Conservation (phyloP, 2,888 invertebrate species). For the Acanthosepion lycidas region DNA sequence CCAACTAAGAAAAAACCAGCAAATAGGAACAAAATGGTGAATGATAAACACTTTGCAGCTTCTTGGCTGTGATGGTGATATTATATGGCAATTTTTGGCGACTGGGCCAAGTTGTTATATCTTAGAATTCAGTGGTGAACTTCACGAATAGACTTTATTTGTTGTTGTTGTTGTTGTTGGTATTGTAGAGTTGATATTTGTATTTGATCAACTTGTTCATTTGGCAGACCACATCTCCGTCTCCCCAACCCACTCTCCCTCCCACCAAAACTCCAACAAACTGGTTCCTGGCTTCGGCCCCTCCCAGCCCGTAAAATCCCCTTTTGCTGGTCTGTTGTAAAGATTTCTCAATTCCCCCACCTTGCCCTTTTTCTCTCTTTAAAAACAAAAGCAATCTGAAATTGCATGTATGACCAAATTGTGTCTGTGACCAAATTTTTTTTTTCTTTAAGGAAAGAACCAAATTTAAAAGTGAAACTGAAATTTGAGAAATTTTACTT, state of each 20-base stretch:
- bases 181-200: conserved; percentile 38
- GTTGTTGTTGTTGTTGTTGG: conserved; percentile 34
- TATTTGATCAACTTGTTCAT: conserved; percentile 37
- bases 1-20: background rate
- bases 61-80: background rate
- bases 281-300: background rate
- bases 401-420: conserved; percentile 42
- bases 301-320: background rate
- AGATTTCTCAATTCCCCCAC: background rate
- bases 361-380: background rate
- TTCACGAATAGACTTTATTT: background rate
- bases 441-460: background rate
- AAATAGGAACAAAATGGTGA: background rate
- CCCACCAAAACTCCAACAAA: background rate
- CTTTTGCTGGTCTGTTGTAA: background rate
- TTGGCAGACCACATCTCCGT: conserved; percentile 37
- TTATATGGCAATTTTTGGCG: background rate
- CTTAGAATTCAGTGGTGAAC: background rate
- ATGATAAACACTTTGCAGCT: background rate
- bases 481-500: background rate
- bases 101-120: background rate
- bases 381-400: background rate
- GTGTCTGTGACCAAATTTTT: background rate
- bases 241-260: background rate
- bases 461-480: background rate